These are phyloP conservation scores for Phalacrocorax carbo DNA, from an alignment of 2,113 vertebrate genomes.

Conservation along the genomic window DNA sequence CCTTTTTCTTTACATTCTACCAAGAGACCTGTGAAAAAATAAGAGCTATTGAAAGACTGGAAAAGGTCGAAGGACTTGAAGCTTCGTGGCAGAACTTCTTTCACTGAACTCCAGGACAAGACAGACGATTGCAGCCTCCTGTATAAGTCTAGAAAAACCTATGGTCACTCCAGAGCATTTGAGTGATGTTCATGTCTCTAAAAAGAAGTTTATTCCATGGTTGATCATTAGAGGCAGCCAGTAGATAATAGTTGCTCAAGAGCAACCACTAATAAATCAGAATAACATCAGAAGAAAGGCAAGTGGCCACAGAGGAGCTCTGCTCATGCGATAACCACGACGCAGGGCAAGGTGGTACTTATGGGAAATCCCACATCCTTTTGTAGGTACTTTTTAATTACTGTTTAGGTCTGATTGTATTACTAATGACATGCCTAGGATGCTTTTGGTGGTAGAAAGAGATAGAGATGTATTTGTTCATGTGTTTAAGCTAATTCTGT, in stretches of 20 bases:
- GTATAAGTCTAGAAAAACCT: neutral
- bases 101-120: neutral
- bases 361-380: neutral
- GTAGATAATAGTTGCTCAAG: neutral
- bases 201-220: neutral
- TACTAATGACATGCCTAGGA: neutral
- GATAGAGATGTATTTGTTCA: neutral
- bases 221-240: neutral
- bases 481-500: neutral
- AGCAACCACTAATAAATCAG: neutral
- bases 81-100: neutral
- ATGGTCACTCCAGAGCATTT: neutral
- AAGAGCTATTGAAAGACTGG: neutral
- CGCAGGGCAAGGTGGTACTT: neutral
- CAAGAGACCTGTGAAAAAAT: neutral
- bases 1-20: neutral
- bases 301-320: neutral
- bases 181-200: neutral
- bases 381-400: neutral
- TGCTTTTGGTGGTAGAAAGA: neutral
- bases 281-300: neutral
- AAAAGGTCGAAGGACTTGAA: neutral
- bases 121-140: neutral
- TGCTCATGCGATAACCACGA: rapidly evolving
- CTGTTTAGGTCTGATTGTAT: neutral